Base-by-base conservation (phyloP, 2,113 vertebrate genomes). In the Pseudopodoces humilis region DNA sequence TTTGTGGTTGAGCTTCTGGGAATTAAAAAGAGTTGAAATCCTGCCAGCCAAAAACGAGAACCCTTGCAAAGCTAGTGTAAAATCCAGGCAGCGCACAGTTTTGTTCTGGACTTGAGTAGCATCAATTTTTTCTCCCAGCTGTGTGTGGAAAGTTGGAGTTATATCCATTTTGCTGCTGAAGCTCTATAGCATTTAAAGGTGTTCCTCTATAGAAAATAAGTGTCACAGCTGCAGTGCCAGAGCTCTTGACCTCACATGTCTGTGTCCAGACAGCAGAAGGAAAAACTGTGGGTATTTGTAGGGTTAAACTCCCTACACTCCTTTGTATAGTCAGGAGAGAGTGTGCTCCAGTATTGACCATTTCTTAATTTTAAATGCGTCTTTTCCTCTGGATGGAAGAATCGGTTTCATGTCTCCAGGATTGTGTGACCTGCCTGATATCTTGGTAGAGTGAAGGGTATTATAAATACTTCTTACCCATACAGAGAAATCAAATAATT, bases 1-100 rank as follows among this genome's bases (percentile, higher is more conserved):
- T 91, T 96, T 95, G 94, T 90, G 94, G 82, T 87, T 91, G 62
- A 85, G 87, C 87, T 94, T 93, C 75, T 90, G 96, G 96, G 95
- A 94, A 93, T 95, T 93, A 82, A 90, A 87, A 85, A 76, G 41
- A 18, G 28, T 83, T 96, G 96, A 93, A 95, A 79, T 53, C 78
- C 87, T 94, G 87, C 87, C 90, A 95, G 74, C 49, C 58, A n/a
- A 72, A 82, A 89, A 68, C 46, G n/a, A 91, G 72, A 87, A 68
- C 15, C 37, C 41, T 88, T 43, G 72, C 14, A 86, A 71, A 78
- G 78, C n/a, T 9, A 52, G 69, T 81, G 49, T 91, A 83, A 91
- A 82, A 94, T 91, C 41, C 65, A 83, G 64, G 35, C 37, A 63
- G 53, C 23, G 46, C 7, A 9, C 20, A 49, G 23, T 64, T 89